These are phyloP conservation scores for Dicerorhinus sumatrensis DNA, from an alignment of 2,113 vertebrate genomes.

Conservation along the genomic window DNA sequence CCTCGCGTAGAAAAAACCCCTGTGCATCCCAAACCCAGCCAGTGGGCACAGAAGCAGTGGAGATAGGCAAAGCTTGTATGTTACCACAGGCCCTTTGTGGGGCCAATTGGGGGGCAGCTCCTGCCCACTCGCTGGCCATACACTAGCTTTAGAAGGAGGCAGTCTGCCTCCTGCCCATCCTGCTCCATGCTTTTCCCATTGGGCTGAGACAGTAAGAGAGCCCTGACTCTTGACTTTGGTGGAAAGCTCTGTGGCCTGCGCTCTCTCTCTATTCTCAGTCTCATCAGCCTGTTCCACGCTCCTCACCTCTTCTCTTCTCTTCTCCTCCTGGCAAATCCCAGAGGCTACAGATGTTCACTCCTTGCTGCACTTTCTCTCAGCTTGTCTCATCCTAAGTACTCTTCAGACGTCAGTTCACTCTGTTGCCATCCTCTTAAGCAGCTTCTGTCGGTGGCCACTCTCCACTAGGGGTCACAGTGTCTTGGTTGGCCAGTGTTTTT, in stretches of 20 bases:
- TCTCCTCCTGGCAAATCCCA: neutral
- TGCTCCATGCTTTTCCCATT: neutral
- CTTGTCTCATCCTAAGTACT: conserved; percentile 58
- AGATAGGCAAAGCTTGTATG: neutral
- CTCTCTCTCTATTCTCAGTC: neutral
- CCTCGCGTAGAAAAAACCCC: neutral
- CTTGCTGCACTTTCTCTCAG: conserved; percentile 47
- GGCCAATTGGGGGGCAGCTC: neutral
- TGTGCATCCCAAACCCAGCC: neutral
- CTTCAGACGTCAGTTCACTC: conserved; percentile 59
- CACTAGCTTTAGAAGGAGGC: neutral
- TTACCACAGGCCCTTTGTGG: neutral
- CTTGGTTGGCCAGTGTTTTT: conserved; percentile 35
- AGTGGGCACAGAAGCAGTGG: neutral
- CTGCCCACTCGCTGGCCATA: neutral
- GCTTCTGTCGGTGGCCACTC: neutral
- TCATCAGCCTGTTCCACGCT: neutral
- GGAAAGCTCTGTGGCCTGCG: neutral
- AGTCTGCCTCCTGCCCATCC: neutral
- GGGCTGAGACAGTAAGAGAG: neutral
- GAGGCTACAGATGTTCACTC: neutral
- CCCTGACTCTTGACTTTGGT: neutral
- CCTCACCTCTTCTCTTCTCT: neutral
- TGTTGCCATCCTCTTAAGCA: conserved; percentile 47
- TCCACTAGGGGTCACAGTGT: conserved; percentile 30